Evolutionary conservation across 2,888 invertebrate species (phyloP), one percentile per base, ranked within the genome.

Genomic region (Agonum fuliginosum): DNA sequence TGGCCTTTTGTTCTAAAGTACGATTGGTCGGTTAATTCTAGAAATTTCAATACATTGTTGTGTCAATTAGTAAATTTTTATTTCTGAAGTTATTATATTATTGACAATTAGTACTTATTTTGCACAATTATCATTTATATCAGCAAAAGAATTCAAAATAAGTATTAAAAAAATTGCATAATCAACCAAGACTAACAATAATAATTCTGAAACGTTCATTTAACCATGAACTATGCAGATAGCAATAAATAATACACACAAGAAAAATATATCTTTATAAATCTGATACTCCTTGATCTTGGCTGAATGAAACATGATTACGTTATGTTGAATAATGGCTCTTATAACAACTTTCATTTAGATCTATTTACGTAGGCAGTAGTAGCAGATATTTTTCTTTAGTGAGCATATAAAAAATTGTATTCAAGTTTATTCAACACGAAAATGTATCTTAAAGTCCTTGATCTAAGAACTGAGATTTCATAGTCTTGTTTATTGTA

Each of bases 231-330:
- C 70, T 70, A 70, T 70, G 17, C 12, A 62, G 34, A 62, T 62
- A 41, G 17, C 24, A 70, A 70, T 70, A 70, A 46, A 70, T 70
- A 70, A 70, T 70, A 70, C 46, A 10, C 34, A 30, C 1, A 70
- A 24, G 24, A 70, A 70, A 67, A 70, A 48, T 19, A 46, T 48
- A 69, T 69, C 69, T 22, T 43, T 69, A 70, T 70, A 70, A 41
- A 46, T 70, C 46, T 14, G 70, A 70, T 70, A 46, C 70, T 70
- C 70, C 70, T 70, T 70, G 70, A 70, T 70, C 70, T 70, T 70
- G 70, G 58, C 58, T 17, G 58, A 62, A 62, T 30, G 58, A 30
- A 27, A 30, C 58, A 17, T 62, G 48, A 34, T 70, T 70, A 70
- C 69, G 69, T 19, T 70, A 27, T 24, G 10, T 30, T 12, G 19